A percentile compares a stretch with the other conserved stretches of the same genome.
These are phyloP conservation scores for Ciconia maguari DNA, from an alignment of 2,113 vertebrate genomes.

Conservation along the genomic window DNA sequence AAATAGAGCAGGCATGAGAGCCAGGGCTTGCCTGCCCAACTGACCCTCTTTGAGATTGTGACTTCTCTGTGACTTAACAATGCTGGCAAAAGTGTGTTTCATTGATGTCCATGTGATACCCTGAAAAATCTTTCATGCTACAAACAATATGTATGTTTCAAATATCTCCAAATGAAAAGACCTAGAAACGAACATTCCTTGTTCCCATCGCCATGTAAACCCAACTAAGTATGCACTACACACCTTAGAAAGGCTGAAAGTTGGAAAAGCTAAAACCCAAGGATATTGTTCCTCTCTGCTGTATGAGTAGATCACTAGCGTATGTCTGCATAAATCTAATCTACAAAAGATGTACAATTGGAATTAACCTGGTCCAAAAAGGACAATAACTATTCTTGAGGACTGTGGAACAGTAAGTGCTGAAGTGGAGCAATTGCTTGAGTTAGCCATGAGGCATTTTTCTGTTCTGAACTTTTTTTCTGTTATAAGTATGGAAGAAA, in stretches of 20 bases:
- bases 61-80: neutral
- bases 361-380: neutral
- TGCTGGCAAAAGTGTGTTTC: neutral
- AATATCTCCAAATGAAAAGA: neutral
- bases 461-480: neutral
- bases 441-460: neutral
- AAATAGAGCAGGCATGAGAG: neutral
- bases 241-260: neutral
- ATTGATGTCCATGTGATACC: neutral
- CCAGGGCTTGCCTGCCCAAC: neutral
- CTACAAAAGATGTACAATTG: neutral
- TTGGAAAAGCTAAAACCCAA: neutral
- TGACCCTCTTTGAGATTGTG: neutral
- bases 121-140: neutral
- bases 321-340: neutral
- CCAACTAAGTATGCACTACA: neutral
- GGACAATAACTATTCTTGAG: neutral
- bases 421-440: neutral
- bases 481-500: neutral
- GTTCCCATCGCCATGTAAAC: neutral
- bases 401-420: neutral
- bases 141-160: neutral
- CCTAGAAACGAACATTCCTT: neutral
- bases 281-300: neutral
- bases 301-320: neutral